Conservation (phyloP, 2,797 vertebrate species). For the Argyrosomus regius region DNA sequence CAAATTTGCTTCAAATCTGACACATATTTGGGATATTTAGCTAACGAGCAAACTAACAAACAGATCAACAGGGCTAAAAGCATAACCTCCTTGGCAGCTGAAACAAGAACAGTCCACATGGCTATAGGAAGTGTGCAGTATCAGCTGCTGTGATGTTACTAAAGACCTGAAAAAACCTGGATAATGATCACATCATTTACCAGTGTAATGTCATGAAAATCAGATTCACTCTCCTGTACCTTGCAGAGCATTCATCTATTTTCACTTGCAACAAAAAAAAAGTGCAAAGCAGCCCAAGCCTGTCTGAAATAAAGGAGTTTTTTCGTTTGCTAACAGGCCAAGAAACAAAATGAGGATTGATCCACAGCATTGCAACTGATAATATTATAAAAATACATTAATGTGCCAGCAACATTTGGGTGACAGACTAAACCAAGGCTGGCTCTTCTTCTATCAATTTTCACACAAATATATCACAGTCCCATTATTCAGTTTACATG, state of each 20-base stretch:
- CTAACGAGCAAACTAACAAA: constrained; percentile 16
- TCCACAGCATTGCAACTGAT: not conserved
- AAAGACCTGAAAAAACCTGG: not conserved
- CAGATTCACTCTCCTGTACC: not conserved
- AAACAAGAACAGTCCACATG: not conserved
- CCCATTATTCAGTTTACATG: constrained; percentile 7
- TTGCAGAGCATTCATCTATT: not conserved
- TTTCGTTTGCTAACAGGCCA: not conserved
- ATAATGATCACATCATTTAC: not conserved
- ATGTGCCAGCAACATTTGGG: not conserved
- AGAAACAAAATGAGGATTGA: not conserved
- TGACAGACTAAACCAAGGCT: not conserved
- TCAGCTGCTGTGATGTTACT: not conserved
- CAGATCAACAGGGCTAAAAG: not conserved
- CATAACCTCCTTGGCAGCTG: not conserved
- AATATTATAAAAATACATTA: not conserved
- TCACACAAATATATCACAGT: not conserved
- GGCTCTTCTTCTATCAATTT: not conserved
- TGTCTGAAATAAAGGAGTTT: no score
- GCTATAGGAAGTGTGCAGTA: not conserved
- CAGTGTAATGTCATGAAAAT: not conserved
- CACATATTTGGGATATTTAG: constrained; percentile 8
- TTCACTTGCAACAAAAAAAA: no score
- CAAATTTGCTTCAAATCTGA: not conserved
- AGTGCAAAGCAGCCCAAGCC: no score